phyloP scores from a whole-genome alignment of 1,140 invertebrate genomes.

The Drosophila simulans region DNA sequence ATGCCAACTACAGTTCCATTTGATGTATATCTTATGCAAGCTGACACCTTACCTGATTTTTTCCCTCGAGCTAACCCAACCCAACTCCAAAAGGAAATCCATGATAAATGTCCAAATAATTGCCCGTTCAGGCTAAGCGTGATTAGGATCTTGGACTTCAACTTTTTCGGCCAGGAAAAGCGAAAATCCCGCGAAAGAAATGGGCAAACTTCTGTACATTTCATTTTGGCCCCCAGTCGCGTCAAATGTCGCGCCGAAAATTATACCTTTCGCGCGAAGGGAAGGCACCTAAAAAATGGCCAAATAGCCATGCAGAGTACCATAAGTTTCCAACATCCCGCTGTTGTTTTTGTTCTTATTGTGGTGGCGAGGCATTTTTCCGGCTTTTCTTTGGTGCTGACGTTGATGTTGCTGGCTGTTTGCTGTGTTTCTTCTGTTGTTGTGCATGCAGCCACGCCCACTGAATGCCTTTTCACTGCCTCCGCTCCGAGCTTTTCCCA shows the following conservation, averaged over 20 bases:
- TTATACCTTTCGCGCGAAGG: slow-evolving; percentile 60
- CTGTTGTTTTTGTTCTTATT: slow-evolving; percentile 15
- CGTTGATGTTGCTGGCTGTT: slow-evolving; percentile 59
- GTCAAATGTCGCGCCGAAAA: slow-evolving; percentile 83
- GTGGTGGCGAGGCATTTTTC: slow-evolving; percentile 74
- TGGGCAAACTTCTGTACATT: slow-evolving; percentile 33
- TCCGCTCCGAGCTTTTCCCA: slow-evolving; percentile 7
- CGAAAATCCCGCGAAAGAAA: not conserved
- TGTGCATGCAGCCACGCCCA: slow-evolving; percentile 60
- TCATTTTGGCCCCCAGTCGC: slow-evolving; percentile 55
- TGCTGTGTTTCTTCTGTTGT: slow-evolving; percentile 26
- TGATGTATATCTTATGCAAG: slow-evolving; percentile 16
- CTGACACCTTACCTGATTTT: slow-evolving; percentile 24
- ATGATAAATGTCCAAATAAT: slow-evolving; percentile 54
- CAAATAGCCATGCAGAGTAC: slow-evolving; percentile 61
- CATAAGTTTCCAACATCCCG: slow-evolving; percentile 2
- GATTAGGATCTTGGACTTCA: slow-evolving; percentile 44
- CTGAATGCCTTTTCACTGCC: slow-evolving; percentile 57
- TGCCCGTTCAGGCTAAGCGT: slow-evolving; percentile 42
- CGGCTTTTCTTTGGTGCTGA: slow-evolving; percentile 75
- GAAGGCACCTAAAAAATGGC: slow-evolving; percentile 37
- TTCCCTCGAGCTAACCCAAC: slow-evolving; percentile 2
- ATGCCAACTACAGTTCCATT: slow-evolving; percentile 6
- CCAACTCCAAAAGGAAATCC: slow-evolving; percentile 27
- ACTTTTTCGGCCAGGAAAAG: slow-evolving; percentile 4